A percentile compares a stretch with the other conserved stretches of the same genome.
phyloP scores from a whole-genome alignment of 1,140 invertebrate species.

The Papilio dardanus region DNA sequence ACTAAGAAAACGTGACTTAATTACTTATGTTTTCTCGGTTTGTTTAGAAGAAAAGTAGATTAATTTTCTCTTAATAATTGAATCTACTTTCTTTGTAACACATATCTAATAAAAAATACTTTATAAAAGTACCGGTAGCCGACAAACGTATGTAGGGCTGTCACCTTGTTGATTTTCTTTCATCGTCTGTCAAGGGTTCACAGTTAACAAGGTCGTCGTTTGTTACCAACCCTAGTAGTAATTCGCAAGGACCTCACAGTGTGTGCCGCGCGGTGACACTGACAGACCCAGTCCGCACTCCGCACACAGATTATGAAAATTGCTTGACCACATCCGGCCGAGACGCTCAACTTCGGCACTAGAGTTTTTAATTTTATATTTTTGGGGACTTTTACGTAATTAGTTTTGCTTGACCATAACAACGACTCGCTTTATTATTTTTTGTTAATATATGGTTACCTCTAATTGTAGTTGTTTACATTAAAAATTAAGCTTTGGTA shows the following conservation, averaged over 20 bases:
- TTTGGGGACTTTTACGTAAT: too few relatives aligned
- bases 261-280: not conserved
- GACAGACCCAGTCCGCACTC: not conserved
- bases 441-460: not conserved
- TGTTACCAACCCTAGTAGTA: not conserved
- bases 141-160: too few relatives aligned
- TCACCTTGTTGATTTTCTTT: too few relatives aligned
- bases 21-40: too few relatives aligned
- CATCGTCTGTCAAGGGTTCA: not conserved
- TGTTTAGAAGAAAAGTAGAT: too few relatives aligned
- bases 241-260: not conserved
- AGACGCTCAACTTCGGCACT: slow-evolving; percentile 41
- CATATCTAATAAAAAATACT: too few relatives aligned
- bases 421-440: not conserved
- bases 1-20: too few relatives aligned
- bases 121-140: too few relatives aligned
- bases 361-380: slow-evolving; percentile 10
- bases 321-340: slow-evolving; percentile 48
- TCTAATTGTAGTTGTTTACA: not conserved
- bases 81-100: too few relatives aligned
- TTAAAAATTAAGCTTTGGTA: not conserved
- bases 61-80: too few relatives aligned
- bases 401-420: not conserved
- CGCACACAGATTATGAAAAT: slow-evolving; percentile 34
- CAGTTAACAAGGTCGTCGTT: not conserved